A percentile compares a stretch with the other conserved stretches of the same genome.
These are phyloP conservation scores for Cephus nigrinus DNA, from an alignment of 2,888 invertebrate species.

Conservation along the genomic window DNA sequence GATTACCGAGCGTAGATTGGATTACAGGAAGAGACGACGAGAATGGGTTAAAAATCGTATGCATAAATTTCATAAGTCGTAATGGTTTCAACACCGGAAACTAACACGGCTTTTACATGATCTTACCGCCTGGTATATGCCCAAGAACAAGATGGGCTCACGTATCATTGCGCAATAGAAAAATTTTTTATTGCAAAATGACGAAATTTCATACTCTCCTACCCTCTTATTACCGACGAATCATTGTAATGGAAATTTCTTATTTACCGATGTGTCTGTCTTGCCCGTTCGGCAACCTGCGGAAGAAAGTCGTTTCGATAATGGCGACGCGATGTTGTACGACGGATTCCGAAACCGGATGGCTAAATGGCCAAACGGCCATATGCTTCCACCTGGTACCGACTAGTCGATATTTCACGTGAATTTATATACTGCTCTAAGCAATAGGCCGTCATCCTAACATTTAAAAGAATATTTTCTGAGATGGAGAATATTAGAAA, in stretches of 20 bases:
- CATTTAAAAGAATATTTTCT: background rate
- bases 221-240: background rate
- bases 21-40: background rate
- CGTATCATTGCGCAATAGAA: background rate
- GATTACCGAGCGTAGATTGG: background rate
- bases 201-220: conserved; percentile 3
- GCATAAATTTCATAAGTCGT: background rate
- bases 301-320: conserved; percentile 3
- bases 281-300: background rate
- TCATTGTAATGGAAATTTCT: background rate
- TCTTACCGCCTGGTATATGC: background rate
- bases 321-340: background rate
- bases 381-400: background rate
- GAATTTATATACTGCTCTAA: background rate
- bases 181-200: background rate
- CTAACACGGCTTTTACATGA: conserved; percentile 16
- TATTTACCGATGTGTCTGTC: background rate
- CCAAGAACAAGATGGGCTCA: background rate
- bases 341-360: background rate
- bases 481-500: background rate
- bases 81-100: conserved; percentile 19
- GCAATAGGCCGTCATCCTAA: background rate
- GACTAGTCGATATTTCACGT: background rate
- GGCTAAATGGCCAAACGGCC: background rate
- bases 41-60: background rate